Evolutionary conservation across 2,888 invertebrate genomes (phyloP).

Genomic region (Eupithecia tripunctaria): DNA sequence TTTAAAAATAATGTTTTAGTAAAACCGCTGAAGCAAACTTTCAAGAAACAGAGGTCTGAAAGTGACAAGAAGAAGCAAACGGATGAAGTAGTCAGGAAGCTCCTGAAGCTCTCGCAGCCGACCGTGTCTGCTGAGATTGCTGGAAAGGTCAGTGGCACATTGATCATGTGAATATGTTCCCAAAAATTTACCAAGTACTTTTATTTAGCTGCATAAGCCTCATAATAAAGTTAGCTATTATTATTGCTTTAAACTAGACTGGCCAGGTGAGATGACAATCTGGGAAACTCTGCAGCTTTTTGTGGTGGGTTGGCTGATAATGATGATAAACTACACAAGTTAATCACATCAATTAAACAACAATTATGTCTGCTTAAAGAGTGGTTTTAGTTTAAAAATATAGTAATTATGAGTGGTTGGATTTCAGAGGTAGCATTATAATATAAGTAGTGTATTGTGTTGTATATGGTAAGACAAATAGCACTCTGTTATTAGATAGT

Average conservation of each 20-base stretch:
- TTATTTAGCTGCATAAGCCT: too few relatives aligned
- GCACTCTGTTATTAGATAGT: not conserved
- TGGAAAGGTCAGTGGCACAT: slow-evolving; percentile 70
- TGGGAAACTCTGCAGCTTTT: too few relatives aligned
- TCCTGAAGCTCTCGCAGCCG: slow-evolving; percentile 76
- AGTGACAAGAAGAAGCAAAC: slow-evolving; percentile 52
- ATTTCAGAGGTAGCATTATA: too few relatives aligned
- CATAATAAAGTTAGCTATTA: too few relatives aligned
- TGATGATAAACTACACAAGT: too few relatives aligned
- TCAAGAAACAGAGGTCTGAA: slow-evolving; percentile 45
- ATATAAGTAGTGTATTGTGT: too few relatives aligned
- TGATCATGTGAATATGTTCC: not conserved
- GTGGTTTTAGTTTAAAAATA: not conserved
- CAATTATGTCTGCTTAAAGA: too few relatives aligned
- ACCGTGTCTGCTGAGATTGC: slow-evolving; percentile 63
- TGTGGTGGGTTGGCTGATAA: too few relatives aligned
- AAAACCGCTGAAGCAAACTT: slow-evolving; percentile 9
- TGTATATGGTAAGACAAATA: not conserved
- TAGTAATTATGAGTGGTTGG: too few relatives aligned
- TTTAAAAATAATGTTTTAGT: not conserved
- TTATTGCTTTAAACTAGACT: too few relatives aligned
- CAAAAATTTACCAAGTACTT: not conserved
- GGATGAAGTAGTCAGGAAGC: slow-evolving; percentile 78
- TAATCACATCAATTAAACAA: too few relatives aligned
- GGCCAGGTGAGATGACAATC: too few relatives aligned